Evolutionary conservation across 1,140 invertebrate genomes (phyloP).

Genomic region (Limonius californicus): DNA sequence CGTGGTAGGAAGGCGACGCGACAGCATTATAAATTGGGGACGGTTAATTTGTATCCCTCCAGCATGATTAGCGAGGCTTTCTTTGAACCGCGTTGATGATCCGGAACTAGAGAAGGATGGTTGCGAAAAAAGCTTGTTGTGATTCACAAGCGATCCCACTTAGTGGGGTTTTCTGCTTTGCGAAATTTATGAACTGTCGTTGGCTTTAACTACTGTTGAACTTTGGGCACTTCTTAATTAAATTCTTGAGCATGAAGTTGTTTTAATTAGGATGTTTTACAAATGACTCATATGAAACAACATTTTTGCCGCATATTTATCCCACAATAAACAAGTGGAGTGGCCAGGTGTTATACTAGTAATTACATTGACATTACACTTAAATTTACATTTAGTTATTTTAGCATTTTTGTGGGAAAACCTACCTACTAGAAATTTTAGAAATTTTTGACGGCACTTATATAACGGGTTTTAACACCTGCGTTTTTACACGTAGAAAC

Average conservation of each 20-base stretch:
- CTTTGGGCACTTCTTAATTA: slow-evolving; percentile 3
- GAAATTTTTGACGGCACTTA: not conserved
- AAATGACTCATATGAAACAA: slow-evolving; percentile 10
- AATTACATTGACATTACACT: slow-evolving; percentile 11
- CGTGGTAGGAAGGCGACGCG: too few species aligned
- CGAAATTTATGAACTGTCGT: not conserved
- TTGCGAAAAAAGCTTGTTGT: not conserved
- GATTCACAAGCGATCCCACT: not conserved
- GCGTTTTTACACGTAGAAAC: not conserved
- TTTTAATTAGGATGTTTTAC: slow-evolving; percentile 14
- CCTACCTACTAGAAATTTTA: not conserved
- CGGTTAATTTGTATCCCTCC: not conserved
- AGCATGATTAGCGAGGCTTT: not conserved
- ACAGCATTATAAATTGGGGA: too few species aligned
- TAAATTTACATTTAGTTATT: not conserved
- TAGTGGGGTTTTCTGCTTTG: not conserved
- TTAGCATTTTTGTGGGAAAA: not conserved
- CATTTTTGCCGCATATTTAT: slow-evolving; percentile 10
- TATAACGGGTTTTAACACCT: slow-evolving; percentile 12
- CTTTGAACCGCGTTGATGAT: not conserved
- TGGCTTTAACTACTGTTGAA: slow-evolving; percentile 5
- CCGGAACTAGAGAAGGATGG: not conserved
- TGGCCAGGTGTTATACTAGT: slow-evolving; percentile 1
- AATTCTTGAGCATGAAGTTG: slow-evolving; percentile 1
- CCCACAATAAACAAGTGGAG: slow-evolving; percentile 8